Evolutionary conservation across 2,888 invertebrate genomes (phyloP).

Genomic region (Spilosoma lubricipeda): DNA sequence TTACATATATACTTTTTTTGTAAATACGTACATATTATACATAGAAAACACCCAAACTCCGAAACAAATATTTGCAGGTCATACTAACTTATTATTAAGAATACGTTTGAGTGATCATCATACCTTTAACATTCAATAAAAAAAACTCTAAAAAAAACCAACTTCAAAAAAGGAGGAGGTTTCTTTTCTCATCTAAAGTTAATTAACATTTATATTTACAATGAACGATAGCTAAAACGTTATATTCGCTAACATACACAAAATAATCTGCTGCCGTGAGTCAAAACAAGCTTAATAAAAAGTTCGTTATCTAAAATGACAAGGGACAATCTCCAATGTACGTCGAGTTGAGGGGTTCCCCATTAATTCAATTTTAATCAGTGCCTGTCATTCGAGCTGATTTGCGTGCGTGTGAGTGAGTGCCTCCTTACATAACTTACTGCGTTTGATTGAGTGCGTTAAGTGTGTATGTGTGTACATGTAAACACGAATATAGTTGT

Average conservation of each 20-base stretch:
- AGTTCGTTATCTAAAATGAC: constrained; percentile 12
- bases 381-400: constrained; percentile 9
- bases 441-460: constrained; percentile 8
- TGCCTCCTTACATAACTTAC: background rate
- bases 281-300: constrained; percentile 15
- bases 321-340: constrained; percentile 15
- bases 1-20: no score
- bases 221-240: no score
- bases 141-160: no score
- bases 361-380: constrained; percentile 39
- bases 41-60: no score
- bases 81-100: no score
- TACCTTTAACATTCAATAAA: no score
- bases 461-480: background rate
- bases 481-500: background rate
- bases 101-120: no score
- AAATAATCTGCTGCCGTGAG: background rate
- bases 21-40: no score
- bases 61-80: no score
- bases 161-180: no score
- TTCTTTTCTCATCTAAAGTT: no score
- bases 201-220: no score
- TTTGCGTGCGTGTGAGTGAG: background rate
- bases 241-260: background rate
- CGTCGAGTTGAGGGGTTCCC: constrained; percentile 17